These are phyloP conservation scores for Plagodis pulveraria DNA, from an alignment of 2,888 invertebrate genomes.

Conservation along the genomic window DNA sequence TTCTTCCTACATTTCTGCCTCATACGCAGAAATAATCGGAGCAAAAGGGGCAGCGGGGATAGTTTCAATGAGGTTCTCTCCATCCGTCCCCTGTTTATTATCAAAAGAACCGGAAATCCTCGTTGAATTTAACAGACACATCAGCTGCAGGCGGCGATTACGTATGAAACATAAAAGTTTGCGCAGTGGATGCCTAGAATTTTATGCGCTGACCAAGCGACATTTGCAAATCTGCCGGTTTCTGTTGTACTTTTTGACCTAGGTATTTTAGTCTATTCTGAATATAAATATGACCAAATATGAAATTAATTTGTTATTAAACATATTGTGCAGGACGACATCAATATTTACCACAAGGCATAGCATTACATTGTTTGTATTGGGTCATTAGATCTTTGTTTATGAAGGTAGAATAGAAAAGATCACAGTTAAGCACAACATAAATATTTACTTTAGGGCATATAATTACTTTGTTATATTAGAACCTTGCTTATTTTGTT, in stretches of 20 bases:
- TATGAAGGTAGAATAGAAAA: no score
- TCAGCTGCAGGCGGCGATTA: slow-evolving; percentile 35
- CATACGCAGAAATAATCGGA: slow-evolving; percentile 21
- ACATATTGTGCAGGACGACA: no score
- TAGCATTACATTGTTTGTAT: no score
- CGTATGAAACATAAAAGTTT: slow-evolving; percentile 34
- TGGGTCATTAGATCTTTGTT: no score
- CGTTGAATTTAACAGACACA: slow-evolving; percentile 33
- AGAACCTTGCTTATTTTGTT: no score
- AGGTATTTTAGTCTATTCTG: no score
- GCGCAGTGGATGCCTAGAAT: slow-evolving; percentile 37
- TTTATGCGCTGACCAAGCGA: slow-evolving; percentile 26
- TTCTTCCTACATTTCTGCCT: slow-evolving; percentile 14
- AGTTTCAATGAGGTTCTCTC: slow-evolving; percentile 25
- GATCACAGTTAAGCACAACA: no score
- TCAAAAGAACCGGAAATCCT: slow-evolving; percentile 29
- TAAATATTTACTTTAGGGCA: no score
- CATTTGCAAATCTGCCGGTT: slow-evolving; percentile 20
- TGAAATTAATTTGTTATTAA: no score
- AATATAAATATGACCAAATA: no score
- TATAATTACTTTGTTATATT: no score
- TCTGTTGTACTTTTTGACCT: slow-evolving; percentile 15
- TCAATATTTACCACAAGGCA: no score
- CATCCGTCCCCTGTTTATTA: slow-evolving; percentile 23
- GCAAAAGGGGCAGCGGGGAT: slow-evolving; percentile 20